Evolutionary conservation across 2,113 vertebrate genomes (phyloP), one percentile per base, ranked within the genome.

Genomic region (Eublepharis macularius): DNA sequence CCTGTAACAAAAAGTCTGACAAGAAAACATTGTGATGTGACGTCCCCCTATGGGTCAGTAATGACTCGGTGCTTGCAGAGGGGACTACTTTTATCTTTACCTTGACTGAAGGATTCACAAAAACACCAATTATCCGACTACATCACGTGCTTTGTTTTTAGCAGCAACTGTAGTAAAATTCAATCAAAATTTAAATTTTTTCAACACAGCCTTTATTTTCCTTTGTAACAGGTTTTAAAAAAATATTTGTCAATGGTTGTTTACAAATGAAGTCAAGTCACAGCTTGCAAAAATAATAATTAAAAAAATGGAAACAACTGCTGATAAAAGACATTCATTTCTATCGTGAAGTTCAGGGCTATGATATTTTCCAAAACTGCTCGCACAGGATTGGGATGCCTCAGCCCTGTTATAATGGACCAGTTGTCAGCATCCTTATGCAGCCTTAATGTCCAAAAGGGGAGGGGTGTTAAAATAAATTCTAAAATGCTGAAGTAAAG

Each of bases 201-300:
- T n/a, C 77, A 86, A 86, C 84, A 86, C 84, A 86, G 87, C 85
- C 90, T 95, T 95, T 95, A 94, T 94, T 95, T 93, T 94, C 89
- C 82, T 88, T 91, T 92, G 85, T 75, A 90, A 95, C 85, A 90
- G n/a, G 91, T 92, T 80, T 63, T 89, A 93, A 92, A 90, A 84
- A 92, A 92, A 94, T 92, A 90, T 88, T 80, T 91, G 88, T 92
- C 87, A 93, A 90, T 90, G 91, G 85, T 86, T 92, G 88, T 78
- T 65, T 93, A 93, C 84, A 92, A 92, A 93, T 86, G 84, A 92
- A 94, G 92, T 90, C 91, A 93, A 95, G 89, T 94, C 89, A 94
- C 93, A 94, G 91, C 88, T 92, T 94, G 83, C 83, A 92, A 91
- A 82, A 91, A 92, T 89, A 83, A 90, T 73, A 66, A 69, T 69